Evolutionary conservation across 2,113 vertebrate species (phyloP), one percentile per base, ranked within the genome.

Genomic region (Hippocampus guttulatus): DNA sequence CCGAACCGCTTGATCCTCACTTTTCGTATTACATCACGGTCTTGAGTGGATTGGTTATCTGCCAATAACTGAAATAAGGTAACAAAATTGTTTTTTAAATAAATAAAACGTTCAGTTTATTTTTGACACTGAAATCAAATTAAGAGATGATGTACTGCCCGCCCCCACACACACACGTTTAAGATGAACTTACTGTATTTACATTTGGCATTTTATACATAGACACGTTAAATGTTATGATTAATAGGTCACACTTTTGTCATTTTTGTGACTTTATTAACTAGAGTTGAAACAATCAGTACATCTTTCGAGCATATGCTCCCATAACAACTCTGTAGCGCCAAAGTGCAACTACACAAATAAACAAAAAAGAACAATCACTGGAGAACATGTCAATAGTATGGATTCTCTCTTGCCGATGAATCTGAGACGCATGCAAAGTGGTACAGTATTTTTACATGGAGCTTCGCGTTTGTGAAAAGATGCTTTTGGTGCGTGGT

Each of bases 251-350:
- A 10, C 21, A 9, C n/a, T n/a, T 54, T 9, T 21, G 5, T 54
- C 5, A 18, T 49, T 54, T 54, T 54, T n/a, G 9, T 2, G 21
- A 10, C 5, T 64, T 64, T 41, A 64, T 64, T 64, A 6, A 3
- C 21, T 64, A 43, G 33, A 61, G 18, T 33, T 62, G 76, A 83
- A 86, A 83, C 72, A 84, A 71, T 64, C 33, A 18, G n/a, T 57
- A 38, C 47, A 79, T 70, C 5, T 6, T 38, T 38, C 33, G 33
- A 38, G 33, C 33, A 38, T 38, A 38, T 68, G 76, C 76, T 54
- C 63, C 60, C 58, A 80, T 40, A 2, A 14, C 51, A 69, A 57
- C 9, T 49, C 21, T 58, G 14, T 58, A 41, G 62, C 15, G 5
- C 33, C 5, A 30, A 61, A 61, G 5, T 33, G 23, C 21, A n/a